Evolutionary conservation across 2,888 invertebrate genomes (phyloP).

Genomic region (Hirtodrosophila duncani): DNA sequence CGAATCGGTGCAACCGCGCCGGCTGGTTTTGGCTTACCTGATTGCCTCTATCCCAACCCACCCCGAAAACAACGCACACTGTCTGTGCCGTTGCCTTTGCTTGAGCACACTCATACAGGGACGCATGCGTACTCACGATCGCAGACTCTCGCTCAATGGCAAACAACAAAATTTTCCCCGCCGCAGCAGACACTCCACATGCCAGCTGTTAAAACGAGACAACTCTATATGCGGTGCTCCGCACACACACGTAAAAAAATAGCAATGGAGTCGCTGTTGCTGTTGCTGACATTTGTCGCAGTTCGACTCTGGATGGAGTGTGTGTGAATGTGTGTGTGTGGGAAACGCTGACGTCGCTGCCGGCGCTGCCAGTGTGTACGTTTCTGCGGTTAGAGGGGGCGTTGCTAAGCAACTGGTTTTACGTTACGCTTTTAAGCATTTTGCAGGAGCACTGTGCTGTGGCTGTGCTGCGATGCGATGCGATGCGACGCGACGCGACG

Average conservation of each 20-base stretch:
- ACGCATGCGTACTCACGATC: slow-evolving; percentile 16
- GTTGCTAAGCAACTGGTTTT: slow-evolving; percentile 78
- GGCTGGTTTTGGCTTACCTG: slow-evolving; percentile 7
- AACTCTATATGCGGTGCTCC: no score
- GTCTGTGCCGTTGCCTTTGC: not conserved
- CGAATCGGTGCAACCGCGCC: slow-evolving; percentile 18
- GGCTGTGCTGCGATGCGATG: no score
- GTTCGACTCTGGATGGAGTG: slow-evolving; percentile 35
- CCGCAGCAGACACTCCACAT: slow-evolving; percentile 4
- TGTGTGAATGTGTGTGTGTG: no score
- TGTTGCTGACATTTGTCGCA: slow-evolving; percentile 70
- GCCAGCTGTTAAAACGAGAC: slow-evolving; percentile 41
- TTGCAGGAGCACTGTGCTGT: slow-evolving; percentile 34
- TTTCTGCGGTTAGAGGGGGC: slow-evolving; percentile 76
- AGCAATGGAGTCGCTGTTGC: slow-evolving; percentile 77
- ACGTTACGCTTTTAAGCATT: slow-evolving; percentile 41
- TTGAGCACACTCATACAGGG: slow-evolving; percentile 1
- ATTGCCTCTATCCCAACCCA: slow-evolving; percentile 4
- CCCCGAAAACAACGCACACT: slow-evolving; percentile 4
- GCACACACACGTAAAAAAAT: no score
- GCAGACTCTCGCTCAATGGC: slow-evolving; percentile 35
- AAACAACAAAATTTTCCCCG: slow-evolving; percentile 44
- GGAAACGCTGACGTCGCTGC: slow-evolving; percentile 22
- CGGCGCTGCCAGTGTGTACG: slow-evolving; percentile 27
- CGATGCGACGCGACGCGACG: slow-evolving; percentile 3